phyloP scores from a whole-genome alignment of 2,113 vertebrate genomes.

The Ia io region DNA sequence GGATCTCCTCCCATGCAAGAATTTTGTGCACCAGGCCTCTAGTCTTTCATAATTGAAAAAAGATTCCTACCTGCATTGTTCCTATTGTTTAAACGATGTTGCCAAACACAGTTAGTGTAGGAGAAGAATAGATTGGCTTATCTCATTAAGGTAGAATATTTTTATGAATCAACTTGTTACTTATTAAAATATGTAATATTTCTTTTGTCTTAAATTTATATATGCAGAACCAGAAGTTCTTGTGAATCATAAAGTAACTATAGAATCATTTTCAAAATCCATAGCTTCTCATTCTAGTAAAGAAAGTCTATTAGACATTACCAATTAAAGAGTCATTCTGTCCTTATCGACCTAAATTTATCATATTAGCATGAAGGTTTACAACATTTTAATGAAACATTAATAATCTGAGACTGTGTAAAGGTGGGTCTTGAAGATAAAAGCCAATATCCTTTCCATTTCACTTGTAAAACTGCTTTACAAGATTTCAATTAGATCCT shows the following conservation, averaged over 20 bases:
- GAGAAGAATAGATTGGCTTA: not conserved
- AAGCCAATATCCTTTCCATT: slow-evolving; percentile 49
- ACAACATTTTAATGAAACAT: slow-evolving; percentile 24
- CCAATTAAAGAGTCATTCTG: slow-evolving; percentile 29
- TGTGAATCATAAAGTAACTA: not conserved
- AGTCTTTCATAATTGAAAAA: not conserved
- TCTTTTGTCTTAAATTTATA: slow-evolving; percentile 5
- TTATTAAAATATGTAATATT: not conserved
- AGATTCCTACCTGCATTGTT: not conserved
- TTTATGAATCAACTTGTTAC: not conserved
- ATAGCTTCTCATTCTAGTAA: not conserved
- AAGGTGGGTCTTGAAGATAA: slow-evolving; percentile 47
- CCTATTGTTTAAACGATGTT: not conserved
- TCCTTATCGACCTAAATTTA: not conserved
- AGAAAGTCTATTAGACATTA: not conserved
- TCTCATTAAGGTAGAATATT: not conserved
- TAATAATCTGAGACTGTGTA: slow-evolving; percentile 46
- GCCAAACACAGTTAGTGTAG: not conserved
- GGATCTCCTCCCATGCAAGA: too few relatives aligned
- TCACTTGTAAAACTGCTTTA: slow-evolving; percentile 51
- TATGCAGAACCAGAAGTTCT: not conserved
- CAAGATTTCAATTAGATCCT: slow-evolving; percentile 54
- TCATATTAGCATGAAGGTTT: slow-evolving; percentile 20
- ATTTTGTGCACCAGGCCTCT: too few relatives aligned
- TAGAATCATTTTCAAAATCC: slow-evolving; percentile 21